Evolutionary conservation across 2,888 invertebrate species (phyloP).

Genomic region (Apodemia mormo): DNA sequence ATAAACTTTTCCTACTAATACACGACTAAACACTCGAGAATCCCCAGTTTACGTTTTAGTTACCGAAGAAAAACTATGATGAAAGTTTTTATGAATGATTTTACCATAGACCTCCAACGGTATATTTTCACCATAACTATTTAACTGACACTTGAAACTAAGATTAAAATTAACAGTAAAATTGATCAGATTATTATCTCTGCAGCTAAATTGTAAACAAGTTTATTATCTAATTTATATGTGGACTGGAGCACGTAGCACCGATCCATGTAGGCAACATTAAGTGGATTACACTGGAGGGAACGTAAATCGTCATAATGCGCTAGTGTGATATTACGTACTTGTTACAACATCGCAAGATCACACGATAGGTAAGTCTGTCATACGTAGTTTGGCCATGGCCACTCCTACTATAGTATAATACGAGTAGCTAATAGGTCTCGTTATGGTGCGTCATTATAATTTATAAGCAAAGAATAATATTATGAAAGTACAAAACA

Average conservation of each 20-base stretch:
- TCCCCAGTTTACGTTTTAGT: too few species aligned
- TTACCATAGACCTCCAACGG: too few species aligned
- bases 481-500: background rate
- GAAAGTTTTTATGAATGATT: too few species aligned
- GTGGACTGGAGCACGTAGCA: constrained; percentile 10
- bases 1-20: too few species aligned
- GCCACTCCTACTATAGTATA: background rate
- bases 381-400: constrained; percentile 6
- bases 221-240: constrained; percentile 14
- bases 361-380: background rate
- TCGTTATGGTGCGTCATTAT: background rate
- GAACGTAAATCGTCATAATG: background rate
- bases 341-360: background rate
- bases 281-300: constrained; percentile 8
- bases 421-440: background rate
- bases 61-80: too few species aligned
- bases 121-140: background rate
- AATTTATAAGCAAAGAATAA: background rate
- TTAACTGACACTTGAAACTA: background rate
- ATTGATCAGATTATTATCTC: constrained; percentile 10
- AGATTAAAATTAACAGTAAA: background rate
- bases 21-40: too few species aligned
- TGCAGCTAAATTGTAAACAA: constrained; percentile 12
- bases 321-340: background rate
- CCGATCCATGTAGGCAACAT: background rate